A percentile compares a stretch with the other conserved stretches of the same genome.
phyloP scores from a whole-genome alignment of 2,888 invertebrate species.

The Ecdyonurus torrentis region DNA sequence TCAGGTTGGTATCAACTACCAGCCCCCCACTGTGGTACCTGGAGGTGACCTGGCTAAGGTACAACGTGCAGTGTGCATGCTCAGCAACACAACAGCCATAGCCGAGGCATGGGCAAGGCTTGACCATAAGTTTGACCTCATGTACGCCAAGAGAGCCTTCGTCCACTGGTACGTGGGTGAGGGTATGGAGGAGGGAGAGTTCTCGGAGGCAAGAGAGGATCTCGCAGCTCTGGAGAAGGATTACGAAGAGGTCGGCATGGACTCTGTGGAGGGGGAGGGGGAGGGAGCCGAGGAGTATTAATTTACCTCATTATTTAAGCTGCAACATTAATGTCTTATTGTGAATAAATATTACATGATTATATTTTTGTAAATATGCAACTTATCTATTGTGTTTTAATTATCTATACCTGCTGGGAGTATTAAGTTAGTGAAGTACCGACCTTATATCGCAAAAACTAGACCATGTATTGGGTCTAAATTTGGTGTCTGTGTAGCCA shows the following conservation, averaged over 20 bases:
- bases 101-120: slow-evolving; percentile 49
- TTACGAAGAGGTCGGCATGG: slow-evolving; percentile 60
- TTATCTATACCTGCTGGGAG: too few species aligned
- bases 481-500: too few species aligned
- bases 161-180: slow-evolving; percentile 77
- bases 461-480: too few species aligned
- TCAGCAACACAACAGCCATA: slow-evolving; percentile 49
- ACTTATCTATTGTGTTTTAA: too few species aligned
- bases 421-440: too few species aligned
- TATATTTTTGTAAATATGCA: background rate
- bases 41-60: slow-evolving; percentile 59
- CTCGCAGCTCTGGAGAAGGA: too few species aligned
- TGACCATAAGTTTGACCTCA: slow-evolving; percentile 58
- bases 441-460: too few species aligned
- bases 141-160: slow-evolving; percentile 71
- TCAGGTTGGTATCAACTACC: too few species aligned
- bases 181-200: slow-evolving; percentile 73
- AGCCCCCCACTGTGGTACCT: slow-evolving; percentile 42
- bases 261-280: slow-evolving; percentile 62
- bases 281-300: slow-evolving; percentile 68
- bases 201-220: slow-evolving; percentile 65
- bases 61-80: slow-evolving; percentile 60
- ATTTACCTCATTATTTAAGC: too few species aligned
- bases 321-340: background rate
- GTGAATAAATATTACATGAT: background rate